Conservation (phyloP, 2,888 invertebrate genomes). For the Nephrocerus scutellatus region DNA sequence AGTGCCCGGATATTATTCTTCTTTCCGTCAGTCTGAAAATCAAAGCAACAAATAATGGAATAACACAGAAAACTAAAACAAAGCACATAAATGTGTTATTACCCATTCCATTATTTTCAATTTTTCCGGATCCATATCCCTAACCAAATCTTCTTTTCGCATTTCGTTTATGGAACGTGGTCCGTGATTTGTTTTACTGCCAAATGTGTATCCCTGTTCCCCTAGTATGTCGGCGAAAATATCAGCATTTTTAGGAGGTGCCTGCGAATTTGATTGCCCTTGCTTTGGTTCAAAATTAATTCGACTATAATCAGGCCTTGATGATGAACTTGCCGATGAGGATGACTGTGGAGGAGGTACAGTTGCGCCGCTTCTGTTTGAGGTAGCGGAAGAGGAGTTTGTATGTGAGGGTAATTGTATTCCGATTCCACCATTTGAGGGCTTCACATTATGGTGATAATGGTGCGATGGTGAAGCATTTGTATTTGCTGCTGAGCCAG, state of each 20-base stretch:
- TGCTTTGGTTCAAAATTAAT: slow-evolving; percentile 58
- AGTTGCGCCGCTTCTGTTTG: too few relatives aligned
- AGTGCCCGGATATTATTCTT: slow-evolving; percentile 93
- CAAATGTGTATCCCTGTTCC: slow-evolving; percentile 81
- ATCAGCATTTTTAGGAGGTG: slow-evolving; percentile 49
- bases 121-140: slow-evolving; percentile 87
- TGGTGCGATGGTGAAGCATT: slow-evolving; percentile 39
- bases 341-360: slow-evolving; percentile 18
- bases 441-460: slow-evolving; percentile 29
- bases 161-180: slow-evolving; percentile 88
- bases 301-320: slow-evolving; percentile 56
- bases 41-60: slow-evolving; percentile 12
- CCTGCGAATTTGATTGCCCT: slow-evolving; percentile 21
- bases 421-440: slow-evolving; percentile 23
- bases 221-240: slow-evolving; percentile 89
- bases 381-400: too few relatives aligned
- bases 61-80: background rate
- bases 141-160: slow-evolving; percentile 78
- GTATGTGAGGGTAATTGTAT: slow-evolving; percentile 14
- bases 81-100: slow-evolving; percentile 22
- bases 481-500: slow-evolving; percentile 45
- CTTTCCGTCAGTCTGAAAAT: slow-evolving; percentile 80
- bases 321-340: slow-evolving; percentile 4
- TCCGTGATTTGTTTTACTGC: slow-evolving; percentile 63
- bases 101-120: slow-evolving; percentile 78